A percentile compares a stretch with the other conserved stretches of the same genome.
Conservation (phyloP, 2,797 vertebrate species). For the Syngnathus rostellatus region DNA sequence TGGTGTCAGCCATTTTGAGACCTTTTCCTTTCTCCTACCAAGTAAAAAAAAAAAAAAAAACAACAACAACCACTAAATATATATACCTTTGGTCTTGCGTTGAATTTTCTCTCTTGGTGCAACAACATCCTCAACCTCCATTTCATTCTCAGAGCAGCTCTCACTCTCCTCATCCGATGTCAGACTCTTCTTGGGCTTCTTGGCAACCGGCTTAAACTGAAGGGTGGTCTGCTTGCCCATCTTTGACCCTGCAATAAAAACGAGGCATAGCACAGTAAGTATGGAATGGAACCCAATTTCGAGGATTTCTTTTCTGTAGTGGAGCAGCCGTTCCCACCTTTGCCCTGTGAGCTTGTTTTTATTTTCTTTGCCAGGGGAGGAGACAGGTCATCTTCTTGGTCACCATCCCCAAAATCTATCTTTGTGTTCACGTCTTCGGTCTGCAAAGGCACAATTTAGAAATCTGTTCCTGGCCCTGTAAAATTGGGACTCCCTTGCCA, state of each 20-base stretch:
- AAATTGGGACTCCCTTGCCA: neutral
- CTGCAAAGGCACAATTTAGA: conserved; percentile 44
- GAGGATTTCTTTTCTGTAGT: neutral
- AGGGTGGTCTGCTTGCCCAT: conserved; percentile 79
- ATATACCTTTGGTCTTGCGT: conserved; percentile 70
- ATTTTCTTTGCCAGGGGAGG: conserved; percentile 69
- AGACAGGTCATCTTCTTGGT: conserved; percentile 44
- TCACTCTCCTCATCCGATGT: conserved; percentile 76
- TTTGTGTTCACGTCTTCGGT: conserved; percentile 66
- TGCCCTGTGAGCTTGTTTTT: conserved; percentile 61
- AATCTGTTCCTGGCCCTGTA: no score
- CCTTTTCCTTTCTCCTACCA: no score
- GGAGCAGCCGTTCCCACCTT: conserved; percentile 38
- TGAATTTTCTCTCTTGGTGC: conserved; percentile 55
- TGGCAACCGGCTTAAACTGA: conserved; percentile 76
- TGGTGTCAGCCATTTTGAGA: no score
- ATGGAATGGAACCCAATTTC: neutral
- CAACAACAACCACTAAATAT: no score
- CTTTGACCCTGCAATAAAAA: conserved; percentile 47
- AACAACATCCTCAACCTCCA: conserved; percentile 26
- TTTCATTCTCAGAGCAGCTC: conserved; percentile 32
- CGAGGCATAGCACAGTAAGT: no score
- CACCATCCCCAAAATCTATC: conserved; percentile 74
- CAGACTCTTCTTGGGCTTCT: conserved; percentile 66
- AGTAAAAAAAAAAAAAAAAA: no score